Base-by-base conservation (phyloP, 2,888 invertebrate species). In the Melitaea athalia region DNA sequence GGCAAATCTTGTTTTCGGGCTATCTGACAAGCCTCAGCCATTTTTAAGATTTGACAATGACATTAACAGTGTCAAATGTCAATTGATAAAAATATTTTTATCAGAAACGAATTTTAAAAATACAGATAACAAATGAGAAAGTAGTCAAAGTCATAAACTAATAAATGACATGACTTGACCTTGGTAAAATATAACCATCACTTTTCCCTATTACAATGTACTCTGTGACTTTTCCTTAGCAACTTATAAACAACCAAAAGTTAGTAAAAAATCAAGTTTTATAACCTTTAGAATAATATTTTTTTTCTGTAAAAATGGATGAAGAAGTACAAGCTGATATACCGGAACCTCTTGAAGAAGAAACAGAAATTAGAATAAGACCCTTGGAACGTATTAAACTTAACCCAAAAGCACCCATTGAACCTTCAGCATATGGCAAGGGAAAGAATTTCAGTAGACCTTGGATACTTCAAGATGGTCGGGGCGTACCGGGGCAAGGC, bases 1-100 rank as follows among this genome's bases (percentile, higher is more conserved):
- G 99, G 99, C 94, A 99, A 94, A 91, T 99, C 99, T 91, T 99
- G 99, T 81, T 86, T 89, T 80, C 82, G 82, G 65, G 74, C 79
- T 70, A 88, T 63, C 76, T 81, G 81, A 78, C 78, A 82, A 77
- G 79, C 78, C 72, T 82, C 85, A 76, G 86, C 83, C 91, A 91
- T 91, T 81, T 85, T 74, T 74, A 12, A 63, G 42, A 33, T 66
- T n/a, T 53, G 38, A 53, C 50, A 60, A 38, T 68, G 59, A 69
- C 63, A 52, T n/a, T n/a, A n/a, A n/a, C n/a, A n/a, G n/a, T n/a
- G n/a, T n/a, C n/a, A n/a, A n/a, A n/a, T 60, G 64, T 55, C 57
- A 69, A 38, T 24, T 55, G 55, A 38, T 31, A 14, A 55, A 6
- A 33, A 60, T 49, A 10, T 14, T 38, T 31, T 14, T 38, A 42